These are phyloP conservation scores for Eupithecia insigniata DNA, from an alignment of 2,888 invertebrate genomes.

Conservation along the genomic window DNA sequence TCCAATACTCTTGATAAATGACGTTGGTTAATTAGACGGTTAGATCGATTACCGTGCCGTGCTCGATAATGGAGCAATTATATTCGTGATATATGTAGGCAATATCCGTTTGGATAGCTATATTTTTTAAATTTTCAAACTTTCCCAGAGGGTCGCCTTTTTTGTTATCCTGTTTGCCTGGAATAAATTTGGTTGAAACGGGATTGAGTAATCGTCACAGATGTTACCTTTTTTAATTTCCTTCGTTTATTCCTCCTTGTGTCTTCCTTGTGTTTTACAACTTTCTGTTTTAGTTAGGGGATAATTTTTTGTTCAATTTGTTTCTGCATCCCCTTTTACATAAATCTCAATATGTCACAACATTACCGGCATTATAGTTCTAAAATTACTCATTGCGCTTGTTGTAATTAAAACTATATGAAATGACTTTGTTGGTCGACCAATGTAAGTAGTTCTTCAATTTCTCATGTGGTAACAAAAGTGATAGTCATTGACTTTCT, in stretches of 20 bases:
- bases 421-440: not conserved
- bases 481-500: constrained; percentile 18
- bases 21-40: constrained; percentile 66
- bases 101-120: constrained; percentile 60
- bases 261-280: constrained; percentile 51
- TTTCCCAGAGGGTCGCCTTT: constrained; percentile 67
- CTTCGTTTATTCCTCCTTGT: constrained; percentile 59
- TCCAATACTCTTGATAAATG: constrained; percentile 73
- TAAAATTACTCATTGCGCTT: not conserved
- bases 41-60: constrained; percentile 47
- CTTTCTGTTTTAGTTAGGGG: constrained; percentile 26
- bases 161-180: constrained; percentile 71
- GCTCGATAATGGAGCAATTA: constrained; percentile 49
- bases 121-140: constrained; percentile 57
- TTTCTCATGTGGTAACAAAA: not conserved
- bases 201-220: constrained; percentile 62
- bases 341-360: constrained; percentile 25
- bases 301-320: constrained; percentile 31
- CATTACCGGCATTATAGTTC: not conserved
- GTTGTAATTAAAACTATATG: not conserved
- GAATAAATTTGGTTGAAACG: constrained; percentile 58
- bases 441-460: not conserved
- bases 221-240: constrained; percentile 71
- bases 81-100: constrained; percentile 60
- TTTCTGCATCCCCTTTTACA: constrained; percentile 15